phyloP scores from a whole-genome alignment of 1,140 invertebrate species.

The Listronotus bonariensis region DNA sequence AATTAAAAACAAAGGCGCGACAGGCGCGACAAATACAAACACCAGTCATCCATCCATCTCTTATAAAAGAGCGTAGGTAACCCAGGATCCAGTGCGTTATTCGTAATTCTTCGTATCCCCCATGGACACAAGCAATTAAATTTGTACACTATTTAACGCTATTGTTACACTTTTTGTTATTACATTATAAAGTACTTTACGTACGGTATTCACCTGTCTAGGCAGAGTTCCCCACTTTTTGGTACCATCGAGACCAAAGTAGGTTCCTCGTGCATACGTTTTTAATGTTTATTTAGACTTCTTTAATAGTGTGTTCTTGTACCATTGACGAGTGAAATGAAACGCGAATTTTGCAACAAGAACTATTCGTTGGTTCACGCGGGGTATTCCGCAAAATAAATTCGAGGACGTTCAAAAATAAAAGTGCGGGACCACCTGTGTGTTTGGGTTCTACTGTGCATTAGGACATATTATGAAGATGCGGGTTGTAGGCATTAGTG shows the following conservation, averaged over 20 bases:
- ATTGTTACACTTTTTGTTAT: slow-evolving; percentile 17
- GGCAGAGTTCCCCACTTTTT: slow-evolving; percentile 10
- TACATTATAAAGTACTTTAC: slow-evolving; percentile 3
- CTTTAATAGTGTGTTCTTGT: slow-evolving; percentile 11
- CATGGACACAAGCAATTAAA: background rate
- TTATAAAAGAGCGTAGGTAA: slow-evolving; percentile 22
- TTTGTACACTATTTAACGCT: slow-evolving; percentile 17
- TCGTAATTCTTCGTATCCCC: slow-evolving; percentile 13
- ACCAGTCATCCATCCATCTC: slow-evolving; percentile 8
- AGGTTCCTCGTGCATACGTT: slow-evolving; percentile 17
- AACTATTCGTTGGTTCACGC: slow-evolving; percentile 16
- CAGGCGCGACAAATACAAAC: slow-evolving; percentile 24
- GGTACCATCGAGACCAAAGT: slow-evolving; percentile 19
- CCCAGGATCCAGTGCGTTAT: slow-evolving; percentile 9
- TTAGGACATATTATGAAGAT: too few relatives aligned
- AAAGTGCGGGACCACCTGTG: background rate
- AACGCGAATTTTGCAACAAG: slow-evolving; percentile 20
- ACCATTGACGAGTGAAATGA: slow-evolving; percentile 20
- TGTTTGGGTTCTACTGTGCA: slow-evolving; percentile 2
- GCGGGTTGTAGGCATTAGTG: too few relatives aligned
- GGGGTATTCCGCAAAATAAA: slow-evolving; percentile 19
- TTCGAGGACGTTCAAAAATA: slow-evolving; percentile 11
- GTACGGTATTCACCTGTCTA: slow-evolving; percentile 19
- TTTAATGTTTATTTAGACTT: slow-evolving; percentile 3
- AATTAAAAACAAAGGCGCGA: slow-evolving; percentile 19